Evolutionary conservation across 1,140 invertebrate species (phyloP), one percentile per base, ranked within the genome.

Genomic region (Spodoptera frugiperda): DNA sequence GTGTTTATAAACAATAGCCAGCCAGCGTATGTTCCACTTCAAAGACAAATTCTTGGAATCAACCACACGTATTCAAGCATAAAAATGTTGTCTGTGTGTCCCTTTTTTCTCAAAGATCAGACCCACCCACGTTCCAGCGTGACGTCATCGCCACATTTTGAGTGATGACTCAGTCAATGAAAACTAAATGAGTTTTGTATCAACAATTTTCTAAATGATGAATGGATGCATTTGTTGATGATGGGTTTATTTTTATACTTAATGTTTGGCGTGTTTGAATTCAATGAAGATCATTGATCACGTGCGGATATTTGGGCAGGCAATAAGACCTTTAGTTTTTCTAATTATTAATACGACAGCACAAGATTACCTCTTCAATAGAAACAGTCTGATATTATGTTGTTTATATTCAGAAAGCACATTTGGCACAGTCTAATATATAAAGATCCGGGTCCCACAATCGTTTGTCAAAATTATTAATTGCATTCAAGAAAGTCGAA

Each of bases 1-100:
- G 59, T 82, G 82, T 84, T 86, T 84, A 86, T 86, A 86, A 84
- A 86, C 82, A 82, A 82, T 79, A 72, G 54, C 63, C 61, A 21
- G 76, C 65, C 78, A 79, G 39, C 30, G 67, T 75, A 68, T 68
- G 59, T 81, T 81, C 77, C 76, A 76, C 74, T 83, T 74, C 25
- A 59, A 76, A 75, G 61, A 74, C 54, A 57, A 15, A 51, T 81
- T 83, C 65, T 59, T 72, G 55, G 71, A 81, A 81, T 49, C 67
- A 61, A 57, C 61, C 48, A 78, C 39, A 61, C 55, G 59, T 74
- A 65, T 15, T 21, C 6, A 65, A 19, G 54, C 12, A 53, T 30
- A 57, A 15, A 19, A 59, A 39, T 61, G 30, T 39, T 17, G 33
- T 49, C 39, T 21, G 8, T 17, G 17, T 21, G 51, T 46, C 17